phyloP scores from a whole-genome alignment of 2,888 invertebrate genomes.

The Callinectes sapidus region DNA sequence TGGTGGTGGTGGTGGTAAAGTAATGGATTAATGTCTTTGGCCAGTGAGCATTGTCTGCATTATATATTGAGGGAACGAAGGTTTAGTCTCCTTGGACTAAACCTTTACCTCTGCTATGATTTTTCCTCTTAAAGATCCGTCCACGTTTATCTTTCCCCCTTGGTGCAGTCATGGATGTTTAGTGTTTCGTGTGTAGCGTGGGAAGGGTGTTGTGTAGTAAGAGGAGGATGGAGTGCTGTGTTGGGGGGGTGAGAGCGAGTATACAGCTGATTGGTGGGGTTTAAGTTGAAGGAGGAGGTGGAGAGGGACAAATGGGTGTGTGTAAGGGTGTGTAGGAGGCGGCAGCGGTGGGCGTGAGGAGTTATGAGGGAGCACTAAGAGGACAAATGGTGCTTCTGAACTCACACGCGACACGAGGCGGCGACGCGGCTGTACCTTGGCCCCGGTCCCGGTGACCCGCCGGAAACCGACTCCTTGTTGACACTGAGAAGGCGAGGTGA shows the following conservation, averaged over 20 bases:
- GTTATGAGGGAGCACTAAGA: constrained; percentile 30
- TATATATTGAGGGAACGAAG: constrained; percentile 27
- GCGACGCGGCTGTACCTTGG: neutral
- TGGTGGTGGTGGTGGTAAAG: constrained; percentile 5
- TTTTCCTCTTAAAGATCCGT: neutral
- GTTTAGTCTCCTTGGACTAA: neutral
- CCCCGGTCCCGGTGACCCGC: neutral
- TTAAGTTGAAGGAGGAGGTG: neutral
- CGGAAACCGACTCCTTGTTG: constrained; percentile 5
- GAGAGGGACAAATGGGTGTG: neutral
- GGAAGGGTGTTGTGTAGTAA: neutral
- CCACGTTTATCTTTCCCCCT: neutral
- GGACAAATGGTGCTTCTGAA: constrained; percentile 28
- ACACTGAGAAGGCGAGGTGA: constrained; percentile 13
- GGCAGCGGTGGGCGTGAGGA: neutral
- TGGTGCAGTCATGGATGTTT: neutral
- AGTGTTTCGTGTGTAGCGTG: neutral
- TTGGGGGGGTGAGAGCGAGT: neutral
- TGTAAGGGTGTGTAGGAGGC: constrained; percentile 21
- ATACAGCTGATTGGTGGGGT: neutral
- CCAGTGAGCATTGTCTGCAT: constrained; percentile 47
- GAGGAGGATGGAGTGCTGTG: neutral
- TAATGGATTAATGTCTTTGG: constrained; percentile 50
- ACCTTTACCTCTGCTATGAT: neutral
- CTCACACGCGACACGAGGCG: constrained; percentile 31